Conservation (phyloP, 1,140 invertebrate species). For the Drosophila guanche region DNA sequence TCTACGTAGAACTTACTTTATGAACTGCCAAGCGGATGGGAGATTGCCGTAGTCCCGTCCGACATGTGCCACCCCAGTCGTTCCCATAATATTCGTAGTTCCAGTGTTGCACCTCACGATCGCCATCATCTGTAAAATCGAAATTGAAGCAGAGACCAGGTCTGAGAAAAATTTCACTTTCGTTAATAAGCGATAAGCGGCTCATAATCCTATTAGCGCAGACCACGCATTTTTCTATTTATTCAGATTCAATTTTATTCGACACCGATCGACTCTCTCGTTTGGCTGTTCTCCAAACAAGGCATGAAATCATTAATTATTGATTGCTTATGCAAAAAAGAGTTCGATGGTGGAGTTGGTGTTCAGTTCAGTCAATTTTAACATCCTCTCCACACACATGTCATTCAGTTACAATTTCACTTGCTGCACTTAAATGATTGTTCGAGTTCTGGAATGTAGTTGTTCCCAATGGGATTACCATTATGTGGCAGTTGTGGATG, state of each 20-base stretch:
- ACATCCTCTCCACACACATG: neutral
- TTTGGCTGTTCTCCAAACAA: slow-evolving; percentile 26
- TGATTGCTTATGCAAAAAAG: slow-evolving; percentile 11
- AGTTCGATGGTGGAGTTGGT: slow-evolving; percentile 17
- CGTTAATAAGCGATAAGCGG: slow-evolving; percentile 23
- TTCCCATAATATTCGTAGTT: slow-evolving; percentile 40
- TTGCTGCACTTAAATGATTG: neutral
- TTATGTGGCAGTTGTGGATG: slow-evolving; percentile 27
- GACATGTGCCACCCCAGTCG: slow-evolving; percentile 39
- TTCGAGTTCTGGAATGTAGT: slow-evolving; percentile 16
- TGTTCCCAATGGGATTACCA: slow-evolving; percentile 39
- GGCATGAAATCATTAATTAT: slow-evolving; percentile 44
- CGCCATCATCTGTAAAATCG: slow-evolving; percentile 43
- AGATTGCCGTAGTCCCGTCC: slow-evolving; percentile 44
- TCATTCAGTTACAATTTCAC: slow-evolving; percentile 5
- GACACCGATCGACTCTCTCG: slow-evolving; percentile 25
- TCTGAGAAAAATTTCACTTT: slow-evolving; percentile 43
- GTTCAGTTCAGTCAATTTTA: neutral
- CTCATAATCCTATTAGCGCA: slow-evolving; percentile 50
- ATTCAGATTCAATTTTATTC: slow-evolving; percentile 35
- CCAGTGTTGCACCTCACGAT: slow-evolving; percentile 26
- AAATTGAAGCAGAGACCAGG: slow-evolving; percentile 19
- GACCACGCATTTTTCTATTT: slow-evolving; percentile 19
- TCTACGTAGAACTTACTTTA: slow-evolving; percentile 23
- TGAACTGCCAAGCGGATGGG: slow-evolving; percentile 42